These are phyloP conservation scores for Poecile atricapillus DNA, from an alignment of 2,113 vertebrate genomes.

Conservation along the genomic window DNA sequence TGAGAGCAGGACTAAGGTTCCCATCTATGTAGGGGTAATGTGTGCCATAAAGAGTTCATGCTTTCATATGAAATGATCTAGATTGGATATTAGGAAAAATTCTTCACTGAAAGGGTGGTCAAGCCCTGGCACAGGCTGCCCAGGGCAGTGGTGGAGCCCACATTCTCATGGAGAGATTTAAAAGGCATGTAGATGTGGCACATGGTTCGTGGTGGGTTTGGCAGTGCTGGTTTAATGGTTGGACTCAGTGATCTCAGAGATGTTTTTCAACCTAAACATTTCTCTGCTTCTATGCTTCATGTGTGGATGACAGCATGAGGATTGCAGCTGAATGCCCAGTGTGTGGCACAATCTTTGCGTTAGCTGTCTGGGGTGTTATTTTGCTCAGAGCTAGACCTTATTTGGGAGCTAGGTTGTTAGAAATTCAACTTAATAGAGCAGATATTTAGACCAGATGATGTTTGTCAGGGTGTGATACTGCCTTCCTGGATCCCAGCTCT, in stretches of 20 bases:
- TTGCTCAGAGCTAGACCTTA: not conserved
- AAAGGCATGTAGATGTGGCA: not conserved
- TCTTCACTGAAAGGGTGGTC: not conserved
- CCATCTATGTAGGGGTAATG: rapidly evolving
- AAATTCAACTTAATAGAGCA: not conserved
- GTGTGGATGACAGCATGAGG: not conserved
- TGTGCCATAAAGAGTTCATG: not conserved
- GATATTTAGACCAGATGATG: not conserved
- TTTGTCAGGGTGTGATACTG: not conserved
- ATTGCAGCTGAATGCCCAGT: not conserved
- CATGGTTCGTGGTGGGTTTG: not conserved
- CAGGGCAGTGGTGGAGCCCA: not conserved
- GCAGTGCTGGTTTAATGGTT: not conserved
- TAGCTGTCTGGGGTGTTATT: not conserved
- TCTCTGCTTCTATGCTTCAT: not conserved
- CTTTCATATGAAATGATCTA: no score
- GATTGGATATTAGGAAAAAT: not conserved
- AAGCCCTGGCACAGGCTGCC: not conserved
- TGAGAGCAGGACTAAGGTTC: not conserved
- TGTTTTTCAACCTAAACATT: not conserved
- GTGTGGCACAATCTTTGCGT: not conserved
- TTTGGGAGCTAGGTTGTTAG: not conserved
- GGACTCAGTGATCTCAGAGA: not conserved
- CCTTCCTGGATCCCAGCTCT: not conserved
- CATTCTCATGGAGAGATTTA: not conserved